These are phyloP conservation scores for Pocillopora verrucosa DNA, from an alignment of 64 coral and sea anemone genomes.

Conservation along the genomic window DNA sequence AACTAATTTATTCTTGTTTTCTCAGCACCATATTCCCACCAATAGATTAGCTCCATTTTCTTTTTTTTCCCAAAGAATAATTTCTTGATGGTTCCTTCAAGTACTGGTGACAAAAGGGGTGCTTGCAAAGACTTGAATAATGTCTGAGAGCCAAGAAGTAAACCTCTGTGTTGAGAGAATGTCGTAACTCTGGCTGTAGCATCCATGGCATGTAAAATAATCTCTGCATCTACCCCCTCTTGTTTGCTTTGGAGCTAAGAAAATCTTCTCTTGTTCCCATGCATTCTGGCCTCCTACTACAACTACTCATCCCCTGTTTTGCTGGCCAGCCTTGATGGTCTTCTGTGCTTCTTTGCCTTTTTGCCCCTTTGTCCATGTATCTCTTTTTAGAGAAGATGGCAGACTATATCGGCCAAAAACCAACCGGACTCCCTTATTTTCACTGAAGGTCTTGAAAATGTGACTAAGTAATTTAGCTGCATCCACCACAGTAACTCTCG, in stretches of 20 bases:
- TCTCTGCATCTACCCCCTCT: slow-evolving; percentile 4
- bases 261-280: slow-evolving; percentile 1
- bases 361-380: neutral
- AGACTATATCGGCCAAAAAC: slow-evolving; percentile 56
- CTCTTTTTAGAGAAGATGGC: slow-evolving; percentile 23
- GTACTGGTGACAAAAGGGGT: slow-evolving; percentile 41
- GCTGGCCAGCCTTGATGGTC: neutral
- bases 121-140: too few species aligned
- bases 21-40: too few species aligned
- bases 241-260: neutral
- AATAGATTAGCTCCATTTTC: too few species aligned
- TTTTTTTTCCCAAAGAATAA: too few species aligned
- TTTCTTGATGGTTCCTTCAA: slow-evolving; percentile 32
- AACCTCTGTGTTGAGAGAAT: too few species aligned
- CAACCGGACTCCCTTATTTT: slow-evolving; percentile 18
- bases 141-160: too few species aligned
- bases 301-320: slow-evolving; percentile 15
- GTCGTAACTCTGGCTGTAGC: slow-evolving; percentile 25
- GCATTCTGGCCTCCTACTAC: slow-evolving; percentile 23
- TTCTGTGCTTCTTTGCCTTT: neutral
- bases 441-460: slow-evolving; percentile 13
- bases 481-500: slow-evolving; percentile 20
- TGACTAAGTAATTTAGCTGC: neutral
- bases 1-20: too few species aligned
- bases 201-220: slow-evolving; percentile 43